Percentiles rank a stretch among this genome's conserved stretches.
These are phyloP conservation scores for Uloborus plumipes DNA, from an alignment of 2,888 invertebrate species.

Conservation along the genomic window DNA sequence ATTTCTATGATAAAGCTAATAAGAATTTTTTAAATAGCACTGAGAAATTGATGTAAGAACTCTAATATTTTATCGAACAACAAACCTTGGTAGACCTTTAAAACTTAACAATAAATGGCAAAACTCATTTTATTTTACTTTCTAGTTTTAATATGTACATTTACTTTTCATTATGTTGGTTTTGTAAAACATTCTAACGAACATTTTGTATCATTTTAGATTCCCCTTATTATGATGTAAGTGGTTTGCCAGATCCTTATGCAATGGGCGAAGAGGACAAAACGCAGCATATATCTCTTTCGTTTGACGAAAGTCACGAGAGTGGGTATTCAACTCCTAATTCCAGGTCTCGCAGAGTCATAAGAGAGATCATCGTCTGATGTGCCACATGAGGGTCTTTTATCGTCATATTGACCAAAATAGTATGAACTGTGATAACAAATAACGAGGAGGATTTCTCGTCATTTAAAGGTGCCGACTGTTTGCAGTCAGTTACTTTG, in stretches of 20 bases:
- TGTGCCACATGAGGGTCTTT: constrained; percentile 33
- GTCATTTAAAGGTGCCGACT: constrained; percentile 53
- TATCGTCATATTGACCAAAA: constrained; percentile 23
- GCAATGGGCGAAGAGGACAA: constrained; percentile 84
- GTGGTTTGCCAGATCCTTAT: constrained; percentile 90
- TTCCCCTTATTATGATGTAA: constrained; percentile 94
- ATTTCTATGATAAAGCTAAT: no score
- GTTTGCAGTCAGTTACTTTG: constrained; percentile 28
- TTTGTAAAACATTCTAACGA: neutral
- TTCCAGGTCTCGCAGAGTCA: constrained; percentile 90
- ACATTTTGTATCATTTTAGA: constrained; percentile 74
- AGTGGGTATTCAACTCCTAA: constrained; percentile 95
- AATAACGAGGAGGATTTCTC: constrained; percentile 22
- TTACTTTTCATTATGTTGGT: neutral
- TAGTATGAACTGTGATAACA: constrained; percentile 54
- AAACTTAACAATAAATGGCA: no score
- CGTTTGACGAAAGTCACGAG: constrained; percentile 93
- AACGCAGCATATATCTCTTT: constrained; percentile 87
- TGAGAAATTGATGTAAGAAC: no score
- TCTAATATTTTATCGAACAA: no score
- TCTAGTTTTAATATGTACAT: no score
- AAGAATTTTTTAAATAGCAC: no score
- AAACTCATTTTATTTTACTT: no score
- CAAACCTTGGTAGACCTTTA: no score
- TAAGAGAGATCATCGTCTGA: constrained; percentile 90